A percentile compares a stretch with the other conserved stretches of the same genome.
Conservation (phyloP, 2,113 vertebrate species). For the Lagenorhynchus albirostris region DNA sequence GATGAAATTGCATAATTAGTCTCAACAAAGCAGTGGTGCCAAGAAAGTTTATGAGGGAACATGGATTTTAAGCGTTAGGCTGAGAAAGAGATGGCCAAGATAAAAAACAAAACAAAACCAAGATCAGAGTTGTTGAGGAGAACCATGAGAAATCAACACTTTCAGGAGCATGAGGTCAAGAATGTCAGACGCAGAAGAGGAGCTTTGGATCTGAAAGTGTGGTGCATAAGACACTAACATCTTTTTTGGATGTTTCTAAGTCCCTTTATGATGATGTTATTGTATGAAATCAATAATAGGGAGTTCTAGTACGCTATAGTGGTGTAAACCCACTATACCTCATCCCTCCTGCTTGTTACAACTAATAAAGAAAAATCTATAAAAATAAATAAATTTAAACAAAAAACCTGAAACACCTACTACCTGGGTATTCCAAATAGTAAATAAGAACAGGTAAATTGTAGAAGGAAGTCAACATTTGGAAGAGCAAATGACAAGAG, state of each 20-base stretch:
- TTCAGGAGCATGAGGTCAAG: background rate
- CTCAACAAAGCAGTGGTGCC: background rate
- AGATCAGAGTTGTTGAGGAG: background rate
- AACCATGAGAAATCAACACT: background rate
- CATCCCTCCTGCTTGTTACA: background rate
- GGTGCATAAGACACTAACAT: background rate
- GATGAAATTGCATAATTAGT: background rate
- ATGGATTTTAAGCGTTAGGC: background rate
- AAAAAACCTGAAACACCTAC: background rate
- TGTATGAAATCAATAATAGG: background rate
- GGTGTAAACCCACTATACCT: accelerated
- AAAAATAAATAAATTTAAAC: background rate
- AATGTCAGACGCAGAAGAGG: background rate
- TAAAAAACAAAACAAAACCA: background rate
- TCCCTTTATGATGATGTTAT: background rate
- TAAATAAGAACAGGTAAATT: background rate
- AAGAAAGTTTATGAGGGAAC: background rate
- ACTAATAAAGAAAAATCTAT: background rate
- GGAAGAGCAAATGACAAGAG: background rate
- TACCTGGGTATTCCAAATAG: background rate
- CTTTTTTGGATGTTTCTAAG: background rate
- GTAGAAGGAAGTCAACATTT: background rate
- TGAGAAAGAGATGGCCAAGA: background rate
- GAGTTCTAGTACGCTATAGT: background rate
- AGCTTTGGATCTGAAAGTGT: background rate